Percentiles rank a stretch among this genome's conserved stretches.
Conservation (phyloP, 35 echinoderm and acorn worm genomes). For the Nesometra sesokonis region DNA sequence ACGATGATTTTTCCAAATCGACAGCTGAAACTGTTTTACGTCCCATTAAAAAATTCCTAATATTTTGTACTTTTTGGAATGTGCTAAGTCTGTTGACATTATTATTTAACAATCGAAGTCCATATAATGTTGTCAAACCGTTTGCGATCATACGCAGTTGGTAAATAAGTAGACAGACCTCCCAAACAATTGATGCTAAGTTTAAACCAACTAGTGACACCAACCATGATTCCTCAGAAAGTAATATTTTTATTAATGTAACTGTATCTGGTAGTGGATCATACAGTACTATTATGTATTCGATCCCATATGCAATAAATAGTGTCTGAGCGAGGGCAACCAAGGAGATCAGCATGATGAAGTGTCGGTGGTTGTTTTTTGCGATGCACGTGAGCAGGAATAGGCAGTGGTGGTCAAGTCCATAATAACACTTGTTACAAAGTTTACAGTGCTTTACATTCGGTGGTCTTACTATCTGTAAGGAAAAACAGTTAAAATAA, state of each 20-base stretch:
- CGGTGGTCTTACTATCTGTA: slow-evolving; percentile 53
- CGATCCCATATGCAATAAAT: slow-evolving; percentile 30
- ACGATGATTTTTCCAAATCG: background rate
- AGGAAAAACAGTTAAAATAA: background rate
- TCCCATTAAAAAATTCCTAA: slow-evolving; percentile 64
- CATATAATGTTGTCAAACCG: slow-evolving; percentile 49
- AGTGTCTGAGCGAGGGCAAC: slow-evolving; percentile 20
- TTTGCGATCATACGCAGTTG: slow-evolving; percentile 48
- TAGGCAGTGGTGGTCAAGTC: slow-evolving; percentile 87
- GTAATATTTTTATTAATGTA: background rate
- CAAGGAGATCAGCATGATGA: slow-evolving; percentile 50
- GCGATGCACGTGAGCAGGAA: slow-evolving; percentile 82
- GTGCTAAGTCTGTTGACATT: background rate
- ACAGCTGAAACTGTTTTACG: slow-evolving; percentile 29
- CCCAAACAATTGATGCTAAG: slow-evolving; percentile 64
- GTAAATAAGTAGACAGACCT: slow-evolving; percentile 24
- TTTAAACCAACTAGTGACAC: slow-evolving; percentile 34
- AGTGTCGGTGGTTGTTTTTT: slow-evolving; percentile 63
- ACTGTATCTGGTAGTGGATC: background rate
- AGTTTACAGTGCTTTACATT: slow-evolving; percentile 67
- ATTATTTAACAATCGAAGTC: background rate
- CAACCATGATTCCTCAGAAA: slow-evolving; percentile 50
- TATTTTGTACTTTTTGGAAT: slow-evolving; percentile 30
- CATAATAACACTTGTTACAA: slow-evolving; percentile 53
- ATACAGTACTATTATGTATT: slow-evolving; percentile 13